Evolutionary conservation across 2,797 vertebrate species (phyloP), one percentile per base, ranked within the genome.

Genomic region (Helicolenus hilgendorfi): DNA sequence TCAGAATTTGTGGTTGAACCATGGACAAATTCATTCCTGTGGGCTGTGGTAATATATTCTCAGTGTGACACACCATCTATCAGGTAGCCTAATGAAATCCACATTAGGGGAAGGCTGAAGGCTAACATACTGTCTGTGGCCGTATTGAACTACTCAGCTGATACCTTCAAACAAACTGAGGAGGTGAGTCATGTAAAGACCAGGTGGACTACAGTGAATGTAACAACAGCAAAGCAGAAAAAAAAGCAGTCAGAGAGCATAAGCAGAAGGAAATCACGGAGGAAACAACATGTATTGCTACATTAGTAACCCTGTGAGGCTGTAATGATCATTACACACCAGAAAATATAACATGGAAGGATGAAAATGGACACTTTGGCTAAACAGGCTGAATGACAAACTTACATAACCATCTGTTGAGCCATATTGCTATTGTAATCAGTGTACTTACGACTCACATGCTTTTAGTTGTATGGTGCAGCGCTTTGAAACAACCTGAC

Each of bases 81-180:
- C 87, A 90, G 83, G 36, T 74, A 72, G 64, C 73, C 72, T 87
- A 87, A 94, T 85, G 74, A 79, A 77, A 85, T 41, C 85, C 91
- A 86, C 68, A 76, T 92, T 85, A 41, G 49, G 26, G 77, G n/a
- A 72, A 78, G 29, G 49, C 27, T 22, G 11, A 24, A 68, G 14
- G 31, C 41, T 26, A 33, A 79, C 45, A 55, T 45, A 35, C 58
- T 73, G 26, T 69, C 20, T 76, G 24, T 31, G 77, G n/a, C 36
- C 1, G 31, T 22, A 53, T 75, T 18, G 10, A 60, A n/a, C 22
- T 15, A 5, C 45, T 75, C 29, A 41, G 58, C 49, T 29, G 71
- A 84, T 31, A n/a, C 60, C 62, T 27, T 53, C 38, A 26, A 9
- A 65, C 70, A 38, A 22, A 67, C 31, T 14, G 49, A 18, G 36